Evolutionary conservation across 2,113 vertebrate genomes (phyloP).

Genomic region (Cygnus buccinator): DNA sequence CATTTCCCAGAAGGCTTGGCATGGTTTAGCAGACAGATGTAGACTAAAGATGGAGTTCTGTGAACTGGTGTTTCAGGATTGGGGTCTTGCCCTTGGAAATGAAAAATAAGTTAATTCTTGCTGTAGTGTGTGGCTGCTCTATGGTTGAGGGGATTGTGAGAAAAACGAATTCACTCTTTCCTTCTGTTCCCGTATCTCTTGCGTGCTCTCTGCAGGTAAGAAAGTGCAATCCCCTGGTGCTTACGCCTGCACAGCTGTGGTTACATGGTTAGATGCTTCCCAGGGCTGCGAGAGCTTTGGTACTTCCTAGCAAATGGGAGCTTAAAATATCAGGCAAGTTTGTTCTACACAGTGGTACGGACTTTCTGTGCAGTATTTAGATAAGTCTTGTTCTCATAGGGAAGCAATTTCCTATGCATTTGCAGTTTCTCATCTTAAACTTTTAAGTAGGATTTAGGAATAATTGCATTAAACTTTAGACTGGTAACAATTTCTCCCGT

Average conservation of each 20-base stretch:
- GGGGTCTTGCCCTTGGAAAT: background rate
- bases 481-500: background rate
- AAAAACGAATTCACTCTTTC: background rate
- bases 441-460: background rate
- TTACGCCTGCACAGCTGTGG: background rate
- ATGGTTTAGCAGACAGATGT: fast-evolving
- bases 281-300: background rate
- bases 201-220: background rate
- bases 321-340: background rate
- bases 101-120: background rate
- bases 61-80: background rate
- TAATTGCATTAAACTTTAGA: background rate
- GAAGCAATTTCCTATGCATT: background rate
- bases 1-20: background rate
- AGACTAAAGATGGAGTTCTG: background rate
- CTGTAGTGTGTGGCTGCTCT: background rate
- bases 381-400: background rate
- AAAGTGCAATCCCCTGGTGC: background rate
- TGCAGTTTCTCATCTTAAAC: background rate
- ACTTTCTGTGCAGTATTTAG: background rate
- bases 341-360: background rate
- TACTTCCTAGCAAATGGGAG: background rate
- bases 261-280: background rate
- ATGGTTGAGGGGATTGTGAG: background rate
- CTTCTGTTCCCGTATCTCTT: background rate